Percentiles rank a stretch among this genome's conserved stretches.
Evolutionary conservation across 2,113 vertebrate genomes (phyloP).

Genomic region (Cyanoderma ruficeps): DNA sequence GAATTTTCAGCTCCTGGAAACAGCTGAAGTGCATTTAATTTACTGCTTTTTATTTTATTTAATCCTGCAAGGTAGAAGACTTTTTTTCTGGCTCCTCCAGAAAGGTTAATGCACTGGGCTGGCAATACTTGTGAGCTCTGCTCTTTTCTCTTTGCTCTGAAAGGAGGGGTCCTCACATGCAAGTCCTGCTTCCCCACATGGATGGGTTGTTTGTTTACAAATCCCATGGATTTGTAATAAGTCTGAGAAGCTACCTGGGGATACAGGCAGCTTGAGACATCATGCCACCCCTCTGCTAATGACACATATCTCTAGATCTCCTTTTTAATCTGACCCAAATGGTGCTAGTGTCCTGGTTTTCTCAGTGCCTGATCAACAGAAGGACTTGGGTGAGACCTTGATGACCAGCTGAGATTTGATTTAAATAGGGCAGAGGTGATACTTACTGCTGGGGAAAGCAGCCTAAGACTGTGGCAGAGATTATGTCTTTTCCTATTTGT

Average conservation of each 20-base stretch:
- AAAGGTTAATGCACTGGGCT: neutral
- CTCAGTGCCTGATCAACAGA: constrained; percentile 7
- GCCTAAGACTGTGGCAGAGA: neutral
- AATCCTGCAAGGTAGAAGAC: neutral
- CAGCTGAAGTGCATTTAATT: neutral
- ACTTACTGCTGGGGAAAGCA: constrained; percentile 12
- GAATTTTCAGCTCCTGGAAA: neutral
- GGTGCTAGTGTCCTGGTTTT: constrained; percentile 13
- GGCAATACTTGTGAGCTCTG: neutral
- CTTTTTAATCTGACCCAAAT: constrained; percentile 29
- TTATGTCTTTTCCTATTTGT: neutral
- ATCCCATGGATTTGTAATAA: constrained; percentile 7
- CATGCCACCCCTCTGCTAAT: neutral
- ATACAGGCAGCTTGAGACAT: neutral
- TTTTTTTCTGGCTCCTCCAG: neutral
- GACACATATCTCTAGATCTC: neutral
- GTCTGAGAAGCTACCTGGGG: neutral
- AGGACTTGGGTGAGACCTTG: neutral
- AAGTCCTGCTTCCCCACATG: neutral
- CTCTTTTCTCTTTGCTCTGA: neutral
- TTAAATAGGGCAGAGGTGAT: constrained; percentile 17
- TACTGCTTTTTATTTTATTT: neutral
- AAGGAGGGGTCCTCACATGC: accelerated
- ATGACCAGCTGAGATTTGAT: constrained; percentile 9
- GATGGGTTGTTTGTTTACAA: constrained; percentile 1